Evolutionary conservation across 2,888 invertebrate species (phyloP), one percentile per base, ranked within the genome.

Genomic region (Agriopis leucophaearia): DNA sequence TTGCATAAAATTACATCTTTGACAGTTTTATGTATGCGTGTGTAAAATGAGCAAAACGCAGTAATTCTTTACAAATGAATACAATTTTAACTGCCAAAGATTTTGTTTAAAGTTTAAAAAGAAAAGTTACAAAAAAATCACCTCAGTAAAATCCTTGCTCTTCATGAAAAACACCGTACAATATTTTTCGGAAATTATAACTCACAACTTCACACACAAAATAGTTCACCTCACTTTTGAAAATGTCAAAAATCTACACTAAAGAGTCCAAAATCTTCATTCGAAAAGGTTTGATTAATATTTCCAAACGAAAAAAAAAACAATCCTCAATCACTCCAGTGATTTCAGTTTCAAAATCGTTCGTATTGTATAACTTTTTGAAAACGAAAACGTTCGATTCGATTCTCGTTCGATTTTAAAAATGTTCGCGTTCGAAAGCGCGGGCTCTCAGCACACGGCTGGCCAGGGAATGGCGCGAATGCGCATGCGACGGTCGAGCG

Each of bases 61-160:
- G n/a, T n/a, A n/a, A n/a, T n/a, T n/a, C n/a, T n/a, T n/a, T n/a
- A n/a, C n/a, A 27, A 5, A 5, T 27, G 27, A 27, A 27, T 27
- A 5, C 27, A 27, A 27, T 13, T 42, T 12, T 4, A 12, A 44
- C 7, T 40, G 18, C 5, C 13, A 10, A 40, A 7, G 1, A 38
- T 15, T n/a, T 54, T 38, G 27, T 27, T 27, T 27, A 2, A 27
- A 27, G 27, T 27, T 27, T 27, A 0, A n/a, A 13, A 27, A 8
- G 18, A n/a, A 42, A 8, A 12, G 12, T 15, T 5, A 1, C 5
- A 1, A 48, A 47, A 67, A 59, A 54, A 61, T 52, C 60, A 86
- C 86, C 86, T 85, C 84, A 51, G 83, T 77, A 78, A 80, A 79
- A 70, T 85, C 84, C 71, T 83, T 74, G 70, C 80, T 84, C 78